Conservation (phyloP, 35 echinoderm and acorn worm species). For the Heliocidaris erythrogramma region DNA sequence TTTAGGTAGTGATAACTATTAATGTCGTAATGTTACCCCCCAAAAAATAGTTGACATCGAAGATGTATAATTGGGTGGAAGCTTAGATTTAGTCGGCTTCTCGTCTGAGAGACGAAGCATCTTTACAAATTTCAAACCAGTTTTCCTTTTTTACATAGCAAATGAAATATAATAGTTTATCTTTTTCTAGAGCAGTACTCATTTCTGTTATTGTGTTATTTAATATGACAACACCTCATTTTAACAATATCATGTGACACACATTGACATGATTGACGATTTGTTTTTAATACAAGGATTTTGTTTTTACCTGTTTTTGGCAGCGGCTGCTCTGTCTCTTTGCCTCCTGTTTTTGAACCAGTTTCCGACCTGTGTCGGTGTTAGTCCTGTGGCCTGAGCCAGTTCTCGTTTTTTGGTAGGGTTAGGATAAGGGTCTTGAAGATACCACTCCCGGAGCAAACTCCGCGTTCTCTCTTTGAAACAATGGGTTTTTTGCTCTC, state of each 20-base stretch:
- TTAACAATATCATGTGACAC: background rate
- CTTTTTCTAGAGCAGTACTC: background rate
- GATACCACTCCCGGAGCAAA: slow-evolving; percentile 95
- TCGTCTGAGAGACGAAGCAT: background rate
- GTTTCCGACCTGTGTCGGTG: slow-evolving; percentile 98
- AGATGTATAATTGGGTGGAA: background rate
- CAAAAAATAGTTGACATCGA: too few species aligned
- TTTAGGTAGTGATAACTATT: too few species aligned
- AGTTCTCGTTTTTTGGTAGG: slow-evolving; percentile 99
- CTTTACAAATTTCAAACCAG: background rate
- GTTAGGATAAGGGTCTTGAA: slow-evolving; percentile 98
- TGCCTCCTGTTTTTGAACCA: slow-evolving; percentile 99
- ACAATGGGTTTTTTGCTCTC: slow-evolving; percentile 99
- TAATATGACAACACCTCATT: background rate
- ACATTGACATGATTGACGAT: background rate
- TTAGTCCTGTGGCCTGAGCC: slow-evolving; percentile 95
- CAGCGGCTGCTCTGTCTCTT: slow-evolving; percentile 91
- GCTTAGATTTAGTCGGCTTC: background rate
- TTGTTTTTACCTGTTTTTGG: slow-evolving; percentile 82
- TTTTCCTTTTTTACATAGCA: too few species aligned
- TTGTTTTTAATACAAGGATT: too few species aligned
- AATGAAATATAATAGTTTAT: background rate
- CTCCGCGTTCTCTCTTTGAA: slow-evolving; percentile 98
- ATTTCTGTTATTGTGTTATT: background rate
- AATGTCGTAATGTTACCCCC: too few species aligned